A percentile compares a stretch with the other conserved stretches of the same genome.
Conservation (phyloP, 1,140 invertebrate species). For the Drosophila setifemur region DNA sequence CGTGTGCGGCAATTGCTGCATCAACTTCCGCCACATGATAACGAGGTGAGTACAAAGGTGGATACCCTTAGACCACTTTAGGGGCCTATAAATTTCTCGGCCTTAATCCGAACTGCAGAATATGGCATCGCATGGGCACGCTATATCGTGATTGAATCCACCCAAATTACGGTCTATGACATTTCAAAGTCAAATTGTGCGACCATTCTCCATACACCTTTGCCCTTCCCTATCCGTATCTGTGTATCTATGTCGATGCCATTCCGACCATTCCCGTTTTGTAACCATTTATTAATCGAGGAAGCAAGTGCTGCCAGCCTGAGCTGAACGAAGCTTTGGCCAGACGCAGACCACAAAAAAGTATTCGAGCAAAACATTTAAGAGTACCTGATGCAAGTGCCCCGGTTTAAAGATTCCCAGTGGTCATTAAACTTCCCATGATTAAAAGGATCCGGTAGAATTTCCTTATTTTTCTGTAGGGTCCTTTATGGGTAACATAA, state of each 20-base stretch:
- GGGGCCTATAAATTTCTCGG: slow-evolving; percentile 64
- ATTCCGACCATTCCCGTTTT: background rate
- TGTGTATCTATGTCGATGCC: too few relatives aligned
- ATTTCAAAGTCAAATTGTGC: slow-evolving; percentile 71
- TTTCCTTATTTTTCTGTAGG: too few relatives aligned
- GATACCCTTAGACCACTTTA: background rate
- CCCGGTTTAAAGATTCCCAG: background rate
- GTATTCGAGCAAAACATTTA: slow-evolving; percentile 7
- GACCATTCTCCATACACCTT: slow-evolving; percentile 40
- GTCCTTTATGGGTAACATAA: too few relatives aligned
- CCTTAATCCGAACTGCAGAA: slow-evolving; percentile 65
- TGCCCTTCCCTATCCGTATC: background rate
- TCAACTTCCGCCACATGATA: slow-evolving; percentile 98
- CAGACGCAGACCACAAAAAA: slow-evolving; percentile 43
- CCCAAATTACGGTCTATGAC: slow-evolving; percentile 69
- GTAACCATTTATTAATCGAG: slow-evolving; percentile 71
- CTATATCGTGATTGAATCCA: slow-evolving; percentile 67
- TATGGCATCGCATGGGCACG: slow-evolving; percentile 29
- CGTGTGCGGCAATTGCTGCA: slow-evolving; percentile 94
- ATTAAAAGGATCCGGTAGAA: too few relatives aligned
- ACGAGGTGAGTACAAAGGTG: slow-evolving; percentile 85
- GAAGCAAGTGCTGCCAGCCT: slow-evolving; percentile 68
- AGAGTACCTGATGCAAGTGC: background rate
- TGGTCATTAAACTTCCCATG: background rate
- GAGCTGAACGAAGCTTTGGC: slow-evolving; percentile 26